These are phyloP conservation scores for Spodoptera littoralis DNA, from an alignment of 2,888 invertebrate genomes.

Conservation along the genomic window DNA sequence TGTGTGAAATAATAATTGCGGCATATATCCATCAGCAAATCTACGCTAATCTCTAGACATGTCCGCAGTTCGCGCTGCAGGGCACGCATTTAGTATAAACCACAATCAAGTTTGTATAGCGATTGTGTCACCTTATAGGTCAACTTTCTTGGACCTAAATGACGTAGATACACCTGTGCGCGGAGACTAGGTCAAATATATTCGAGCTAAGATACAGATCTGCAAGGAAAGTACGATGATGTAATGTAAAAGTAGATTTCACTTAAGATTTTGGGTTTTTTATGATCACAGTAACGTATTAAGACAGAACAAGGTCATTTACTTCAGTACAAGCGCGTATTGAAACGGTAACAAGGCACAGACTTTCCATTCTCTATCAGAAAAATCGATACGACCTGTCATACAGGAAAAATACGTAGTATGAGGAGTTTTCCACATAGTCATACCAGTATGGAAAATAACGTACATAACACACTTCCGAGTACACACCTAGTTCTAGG, in stretches of 20 bases:
- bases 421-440: slow-evolving; percentile 17
- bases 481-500: slow-evolving; percentile 26
- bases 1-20: slow-evolving; percentile 57
- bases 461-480: slow-evolving; percentile 33
- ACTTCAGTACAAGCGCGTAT: slow-evolving; percentile 7
- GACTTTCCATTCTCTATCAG: background rate
- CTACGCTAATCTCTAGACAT: slow-evolving; percentile 32
- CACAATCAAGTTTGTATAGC: slow-evolving; percentile 38
- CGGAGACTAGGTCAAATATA: slow-evolving; percentile 30
- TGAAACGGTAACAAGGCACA: slow-evolving; percentile 5
- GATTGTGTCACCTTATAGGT: slow-evolving; percentile 51
- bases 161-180: slow-evolving; percentile 52
- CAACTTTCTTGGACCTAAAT: slow-evolving; percentile 54
- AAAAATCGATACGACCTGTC: background rate
- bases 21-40: slow-evolving; percentile 33
- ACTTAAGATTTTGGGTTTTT: slow-evolving; percentile 23
- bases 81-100: slow-evolving; percentile 53
- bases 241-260: slow-evolving; percentile 36
- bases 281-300: slow-evolving; percentile 16
- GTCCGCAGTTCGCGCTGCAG: slow-evolving; percentile 26
- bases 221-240: slow-evolving; percentile 32
- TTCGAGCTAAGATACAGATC: slow-evolving; percentile 21
- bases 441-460: slow-evolving; percentile 24
- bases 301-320: slow-evolving; percentile 15
- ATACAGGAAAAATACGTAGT: slow-evolving; percentile 5